Evolutionary conservation across 2,113 vertebrate species (phyloP), one percentile per base, ranked within the genome.

Genomic region (Cryptomyrus ogoouensis): DNA sequence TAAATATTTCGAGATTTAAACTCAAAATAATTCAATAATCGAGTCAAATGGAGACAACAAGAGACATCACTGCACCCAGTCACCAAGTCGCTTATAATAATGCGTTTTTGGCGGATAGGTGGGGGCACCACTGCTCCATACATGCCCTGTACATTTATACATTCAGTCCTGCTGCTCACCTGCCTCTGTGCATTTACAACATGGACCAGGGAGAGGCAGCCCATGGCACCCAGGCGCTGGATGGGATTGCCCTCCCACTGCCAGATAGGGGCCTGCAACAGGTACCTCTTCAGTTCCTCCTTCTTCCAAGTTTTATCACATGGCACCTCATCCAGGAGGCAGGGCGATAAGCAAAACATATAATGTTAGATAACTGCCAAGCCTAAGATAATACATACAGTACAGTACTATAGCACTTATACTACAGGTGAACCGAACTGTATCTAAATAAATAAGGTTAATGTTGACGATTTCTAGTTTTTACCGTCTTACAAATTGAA

Each of bases 191-290:
- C 88, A 50, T 94, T 93, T 91, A 94, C 93, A 89, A 95, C 93
- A 58, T 96, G 93, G 90, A 97, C 95, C 6, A 92, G 44, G 15
- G 96, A 96, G 53, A 97, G 39, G 89, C 93, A 95, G 24, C 58
- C 92, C 0, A 93, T 94, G 42, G 91, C 92, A 39, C 97, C 97
- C 95, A 97, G 94, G 91, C 97, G 97, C 88, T 97, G 96, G 13
- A 97, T 96, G 0, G 96, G 94, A 0, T 91, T 94, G 3, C 97
- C 97, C 91, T 97, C 96, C 96, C 96, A 97, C 39, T 96, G 93
- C 95, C 92, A 92, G 39, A 97, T 96, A 7, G 95, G 95, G 87
- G 93, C 94, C 3, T 94, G 95, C 3, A 94, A 89, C 80, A 97
- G 89, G 56, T 95, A 95, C 74, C 91, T 94, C 50, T 93, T 95